Conservation (phyloP, 2,797 vertebrate genomes). For the Fundulus diaphanus region DNA sequence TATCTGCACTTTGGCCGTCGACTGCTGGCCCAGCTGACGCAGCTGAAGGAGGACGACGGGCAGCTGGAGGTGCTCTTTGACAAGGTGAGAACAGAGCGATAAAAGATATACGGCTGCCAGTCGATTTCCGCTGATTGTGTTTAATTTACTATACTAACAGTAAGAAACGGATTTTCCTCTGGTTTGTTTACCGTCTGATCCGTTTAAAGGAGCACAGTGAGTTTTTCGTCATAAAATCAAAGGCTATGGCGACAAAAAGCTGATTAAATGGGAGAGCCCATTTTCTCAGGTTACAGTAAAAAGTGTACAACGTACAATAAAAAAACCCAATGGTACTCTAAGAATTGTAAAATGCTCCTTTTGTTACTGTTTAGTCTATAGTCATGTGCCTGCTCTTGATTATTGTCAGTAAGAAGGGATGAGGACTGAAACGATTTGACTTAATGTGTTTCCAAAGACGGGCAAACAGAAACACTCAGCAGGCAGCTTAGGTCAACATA, state of each 20-base stretch:
- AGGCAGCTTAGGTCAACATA: conserved; percentile 20
- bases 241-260: background rate
- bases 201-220: background rate
- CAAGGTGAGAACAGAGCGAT: conserved; percentile 80
- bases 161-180: conserved; percentile 22
- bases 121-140: conserved; percentile 21
- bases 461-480: conserved; percentile 28
- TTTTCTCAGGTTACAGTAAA: background rate
- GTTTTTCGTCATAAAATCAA: background rate
- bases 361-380: background rate
- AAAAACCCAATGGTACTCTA: background rate
- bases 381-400: conserved; percentile 11
- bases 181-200: background rate
- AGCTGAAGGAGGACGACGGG: conserved; percentile 78
- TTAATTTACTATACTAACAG: conserved; percentile 24
- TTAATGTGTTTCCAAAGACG: conserved; percentile 17
- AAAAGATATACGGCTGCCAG: conserved; percentile 2
- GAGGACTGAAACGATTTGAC: conserved; percentile 19
- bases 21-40: conserved; percentile 84
- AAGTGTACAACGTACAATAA: background rate
- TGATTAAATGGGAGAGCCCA: background rate
- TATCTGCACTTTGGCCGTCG: conserved; percentile 90
- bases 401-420: conserved; percentile 6
- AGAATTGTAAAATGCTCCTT: background rate
- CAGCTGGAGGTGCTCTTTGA: conserved; percentile 85